Evolutionary conservation across 2,888 invertebrate genomes (phyloP).

Genomic region (Ornithoptera priamus): DNA sequence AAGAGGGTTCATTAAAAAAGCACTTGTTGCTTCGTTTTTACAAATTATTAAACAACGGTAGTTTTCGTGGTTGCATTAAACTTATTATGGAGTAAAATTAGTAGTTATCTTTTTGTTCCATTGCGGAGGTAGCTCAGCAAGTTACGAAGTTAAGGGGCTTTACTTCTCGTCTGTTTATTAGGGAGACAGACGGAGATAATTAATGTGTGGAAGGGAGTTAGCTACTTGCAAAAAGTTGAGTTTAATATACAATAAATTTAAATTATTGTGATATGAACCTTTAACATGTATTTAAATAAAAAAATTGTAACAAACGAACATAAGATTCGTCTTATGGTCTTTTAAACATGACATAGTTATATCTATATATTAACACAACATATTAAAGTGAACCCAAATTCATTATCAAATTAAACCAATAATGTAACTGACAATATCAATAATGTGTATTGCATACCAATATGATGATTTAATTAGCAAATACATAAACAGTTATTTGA

Average conservation of each 20-base stretch:
- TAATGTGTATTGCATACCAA: not conserved
- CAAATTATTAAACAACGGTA: conserved; percentile 1
- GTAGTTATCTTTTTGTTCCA: conserved; percentile 27
- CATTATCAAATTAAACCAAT: not conserved
- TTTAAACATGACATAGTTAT: too few species aligned
- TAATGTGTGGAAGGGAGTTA: conserved; percentile 25
- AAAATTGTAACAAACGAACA: not conserved
- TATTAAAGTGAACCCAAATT: too few species aligned
- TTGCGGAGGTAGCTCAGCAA: conserved; percentile 28
- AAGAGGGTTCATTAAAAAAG: not conserved
- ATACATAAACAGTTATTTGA: not conserved
- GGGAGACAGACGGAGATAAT: conserved; percentile 26
- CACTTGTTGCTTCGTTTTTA: conserved; percentile 29
- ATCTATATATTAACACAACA: too few species aligned
- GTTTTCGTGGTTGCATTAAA: conserved; percentile 11
- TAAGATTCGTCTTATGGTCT: not conserved
- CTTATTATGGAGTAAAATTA: conserved; percentile 16
- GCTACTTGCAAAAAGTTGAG: conserved; percentile 9
- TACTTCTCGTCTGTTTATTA: conserved; percentile 28
- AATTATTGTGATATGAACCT: not conserved
- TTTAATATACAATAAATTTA: conserved; percentile 3
- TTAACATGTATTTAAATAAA: not conserved
- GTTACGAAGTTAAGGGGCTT: conserved; percentile 29
- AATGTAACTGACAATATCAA: not conserved
- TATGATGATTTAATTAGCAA: not conserved